Conservation (phyloP, 2,888 invertebrate genomes). For the Acanthopleura granulata region DNA sequence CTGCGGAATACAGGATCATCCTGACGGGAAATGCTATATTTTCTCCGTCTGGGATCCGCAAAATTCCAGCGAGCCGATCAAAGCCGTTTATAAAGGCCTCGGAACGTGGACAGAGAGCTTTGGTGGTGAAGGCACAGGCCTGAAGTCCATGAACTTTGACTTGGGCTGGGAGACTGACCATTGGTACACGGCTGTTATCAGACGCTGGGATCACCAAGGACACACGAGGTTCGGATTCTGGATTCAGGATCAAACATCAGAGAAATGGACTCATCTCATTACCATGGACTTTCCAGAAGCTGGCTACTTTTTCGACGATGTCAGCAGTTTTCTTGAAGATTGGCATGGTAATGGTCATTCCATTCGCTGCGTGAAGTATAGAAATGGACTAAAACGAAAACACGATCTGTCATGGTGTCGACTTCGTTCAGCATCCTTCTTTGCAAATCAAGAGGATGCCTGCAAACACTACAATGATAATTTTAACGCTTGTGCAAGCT, state of each 20-base stretch:
- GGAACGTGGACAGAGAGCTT: neutral
- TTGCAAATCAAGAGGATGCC: conserved; percentile 1
- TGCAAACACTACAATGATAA: conserved; percentile 9
- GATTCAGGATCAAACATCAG: conserved; percentile 9
- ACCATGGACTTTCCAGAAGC: conserved; percentile 11
- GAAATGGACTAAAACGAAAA: neutral
- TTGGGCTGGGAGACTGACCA: conserved; percentile 15
- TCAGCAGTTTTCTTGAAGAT: conserved; percentile 15
- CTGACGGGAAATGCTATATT: neutral
- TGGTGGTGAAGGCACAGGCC: conserved; percentile 11
- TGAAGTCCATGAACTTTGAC: conserved; percentile 15
- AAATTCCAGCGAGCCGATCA: neutral
- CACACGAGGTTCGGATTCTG: conserved; percentile 15
- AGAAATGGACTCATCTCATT: conserved; percentile 11
- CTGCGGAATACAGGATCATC: conserved; percentile 21
- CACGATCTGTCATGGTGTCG: neutral
- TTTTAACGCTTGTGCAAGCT: neutral
- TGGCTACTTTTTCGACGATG: neutral
- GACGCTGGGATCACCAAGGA: neutral
- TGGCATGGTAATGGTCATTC: conserved; percentile 3
- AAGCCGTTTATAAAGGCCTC: neutral
- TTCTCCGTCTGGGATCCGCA: conserved; percentile 13
- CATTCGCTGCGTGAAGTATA: conserved; percentile 18
- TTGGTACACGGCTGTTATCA: conserved; percentile 5
- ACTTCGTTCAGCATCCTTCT: neutral